A percentile compares a stretch with the other conserved stretches of the same genome.
These are phyloP conservation scores for Leptobrachium leishanense DNA, from an alignment of 2,113 vertebrate species.

Conservation along the genomic window DNA sequence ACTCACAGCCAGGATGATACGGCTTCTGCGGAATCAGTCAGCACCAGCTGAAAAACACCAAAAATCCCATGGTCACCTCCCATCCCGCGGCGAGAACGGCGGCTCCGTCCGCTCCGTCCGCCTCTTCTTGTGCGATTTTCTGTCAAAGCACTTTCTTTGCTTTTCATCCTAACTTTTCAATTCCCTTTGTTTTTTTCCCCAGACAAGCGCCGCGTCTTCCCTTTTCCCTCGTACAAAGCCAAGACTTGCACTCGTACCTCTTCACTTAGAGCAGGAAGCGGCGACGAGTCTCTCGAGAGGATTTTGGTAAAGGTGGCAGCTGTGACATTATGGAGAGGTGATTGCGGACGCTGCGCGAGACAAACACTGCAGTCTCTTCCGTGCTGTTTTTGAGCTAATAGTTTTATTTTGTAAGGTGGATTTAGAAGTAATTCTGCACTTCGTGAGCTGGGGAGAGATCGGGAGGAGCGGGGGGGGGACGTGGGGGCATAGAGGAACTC, in stretches of 20 bases:
- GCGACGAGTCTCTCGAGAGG: conserved; percentile 18
- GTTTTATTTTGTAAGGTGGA: conserved; percentile 12
- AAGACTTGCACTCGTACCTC: neutral
- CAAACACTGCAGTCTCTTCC: conserved; percentile 30
- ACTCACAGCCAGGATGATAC: no score
- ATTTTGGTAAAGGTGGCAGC: conserved; percentile 32
- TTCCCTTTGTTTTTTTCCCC: neutral
- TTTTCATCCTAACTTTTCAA: neutral
- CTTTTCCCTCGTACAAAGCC: neutral
- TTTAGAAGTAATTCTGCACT: conserved; percentile 6
- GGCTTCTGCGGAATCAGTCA: no score
- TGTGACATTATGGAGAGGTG: conserved; percentile 28
- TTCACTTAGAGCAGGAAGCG: conserved; percentile 1
- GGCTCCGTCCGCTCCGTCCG: no score
- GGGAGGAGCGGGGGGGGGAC: conserved; percentile 28
- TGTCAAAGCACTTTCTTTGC: neutral
- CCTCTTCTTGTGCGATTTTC: no score
- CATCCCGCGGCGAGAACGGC: no score
- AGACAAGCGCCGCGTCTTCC: neutral
- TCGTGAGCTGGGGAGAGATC: conserved; percentile 24
- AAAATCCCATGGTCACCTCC: no score
- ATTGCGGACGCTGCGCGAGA: conserved; percentile 21
- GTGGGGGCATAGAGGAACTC: conserved; percentile 24
- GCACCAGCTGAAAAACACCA: no score
- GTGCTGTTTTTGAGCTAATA: neutral